Evolutionary conservation across 1,140 invertebrate genomes (phyloP), one percentile per base, ranked within the genome.

Genomic region (Drosophila chauvacae): DNA sequence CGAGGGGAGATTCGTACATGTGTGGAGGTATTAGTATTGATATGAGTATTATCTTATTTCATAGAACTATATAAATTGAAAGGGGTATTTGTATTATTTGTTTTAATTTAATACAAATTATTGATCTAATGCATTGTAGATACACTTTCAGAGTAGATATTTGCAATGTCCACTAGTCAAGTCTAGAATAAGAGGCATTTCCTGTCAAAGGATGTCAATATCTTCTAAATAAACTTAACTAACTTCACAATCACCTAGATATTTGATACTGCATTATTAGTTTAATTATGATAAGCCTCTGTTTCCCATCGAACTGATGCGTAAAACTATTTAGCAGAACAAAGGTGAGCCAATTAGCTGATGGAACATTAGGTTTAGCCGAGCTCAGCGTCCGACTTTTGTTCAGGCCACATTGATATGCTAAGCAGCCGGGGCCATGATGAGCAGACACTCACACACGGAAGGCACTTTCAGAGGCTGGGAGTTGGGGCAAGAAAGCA

Each of bases 401-500:
- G 64, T 71, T 57, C 11, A 30, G 30, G 23, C 2, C 18, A 42
- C 35, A 48, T 71, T 71, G 64, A 71, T 71, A 71, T 71, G 68
- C 68, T 71, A 71, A 71, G 64, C 64, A 71, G 68, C 26, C 18
- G 60, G 20, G 37, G 14, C 39, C 66, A 13, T 63, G 70, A 66
- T 26, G 62, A 61, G 45, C 18, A 26, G 70, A 41, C 50, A 63
- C 75, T 47, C 53, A 63, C 78, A 63, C 78, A 51, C 41, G 68
- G 68, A 68, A 39, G 16, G 42, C 62, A 45, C 20, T 39, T 14
- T 41, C 11, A 13, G 13, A 18, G 23, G 14, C 20, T 18, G 6
- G 37, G 18, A 23, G 63, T 11, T 18, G 66, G 26, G 42, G 33
- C 30, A 58, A 61, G 61, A 78, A 72, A 71, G 85, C 73, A 88